Percentiles rank a stretch among this genome's conserved stretches.
Conservation (phyloP, 2,797 vertebrate genomes). For the Halcyon smyrnensis region DNA sequence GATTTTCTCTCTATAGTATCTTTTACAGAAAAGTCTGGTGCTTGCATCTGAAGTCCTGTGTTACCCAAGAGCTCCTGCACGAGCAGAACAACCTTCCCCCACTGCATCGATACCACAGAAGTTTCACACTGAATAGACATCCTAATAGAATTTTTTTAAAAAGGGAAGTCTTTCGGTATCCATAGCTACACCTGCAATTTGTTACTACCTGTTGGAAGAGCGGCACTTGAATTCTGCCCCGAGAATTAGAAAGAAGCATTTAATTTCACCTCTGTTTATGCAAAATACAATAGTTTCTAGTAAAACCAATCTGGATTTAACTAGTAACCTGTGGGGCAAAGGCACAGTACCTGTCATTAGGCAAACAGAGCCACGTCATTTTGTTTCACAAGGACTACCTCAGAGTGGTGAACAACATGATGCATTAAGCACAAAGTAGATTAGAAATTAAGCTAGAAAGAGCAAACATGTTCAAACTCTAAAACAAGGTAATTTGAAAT, state of each 20-base stretch:
- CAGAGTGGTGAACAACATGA: neutral
- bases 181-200: neutral
- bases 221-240: neutral
- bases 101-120: too few relatives aligned
- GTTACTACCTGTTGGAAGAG: neutral
- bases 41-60: neutral
- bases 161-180: neutral
- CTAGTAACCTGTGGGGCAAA: neutral
- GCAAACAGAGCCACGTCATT: neutral
- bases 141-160: neutral
- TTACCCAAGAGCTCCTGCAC: neutral
- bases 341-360: neutral
- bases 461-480: neutral
- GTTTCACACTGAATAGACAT: too few relatives aligned
- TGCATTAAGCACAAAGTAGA: neutral
- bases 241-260: neutral
- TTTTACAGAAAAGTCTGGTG: neutral
- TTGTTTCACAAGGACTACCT: neutral
- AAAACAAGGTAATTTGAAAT: neutral
- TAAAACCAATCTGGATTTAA: neutral
- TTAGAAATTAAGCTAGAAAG: neutral
- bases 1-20: neutral
- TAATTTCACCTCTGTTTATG: neutral
- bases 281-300: neutral
- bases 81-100: neutral